A percentile compares a stretch with the other conserved stretches of the same genome.
These are phyloP conservation scores for Trypoxylon attenuatum DNA, from an alignment of 2,888 invertebrate species.

Conservation along the genomic window DNA sequence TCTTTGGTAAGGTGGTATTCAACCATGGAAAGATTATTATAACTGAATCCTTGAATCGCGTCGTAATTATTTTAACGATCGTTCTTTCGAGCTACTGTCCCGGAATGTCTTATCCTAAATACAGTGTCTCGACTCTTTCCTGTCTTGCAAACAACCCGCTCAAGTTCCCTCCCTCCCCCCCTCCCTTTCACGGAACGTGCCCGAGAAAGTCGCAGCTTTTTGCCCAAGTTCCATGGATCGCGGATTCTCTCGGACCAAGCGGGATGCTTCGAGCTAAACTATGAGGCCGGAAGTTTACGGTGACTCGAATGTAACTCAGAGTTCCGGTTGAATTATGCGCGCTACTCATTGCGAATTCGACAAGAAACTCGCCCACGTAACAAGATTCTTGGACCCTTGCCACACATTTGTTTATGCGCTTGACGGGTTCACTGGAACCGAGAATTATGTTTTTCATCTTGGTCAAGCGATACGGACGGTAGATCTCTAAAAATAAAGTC, in stretches of 20 bases:
- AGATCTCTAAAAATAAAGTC: too few species aligned
- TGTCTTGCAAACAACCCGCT: background rate
- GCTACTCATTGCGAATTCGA: background rate
- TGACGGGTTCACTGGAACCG: too few species aligned
- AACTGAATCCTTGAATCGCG: slow-evolving; percentile 17
- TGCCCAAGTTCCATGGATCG: too few species aligned
- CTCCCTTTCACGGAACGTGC: too few species aligned
- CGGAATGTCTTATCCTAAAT: slow-evolving; percentile 11
- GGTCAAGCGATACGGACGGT: too few species aligned
- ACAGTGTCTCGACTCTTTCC: background rate
- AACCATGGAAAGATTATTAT: slow-evolving; percentile 9
- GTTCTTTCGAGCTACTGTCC: slow-evolving; percentile 1
- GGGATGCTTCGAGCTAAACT: too few species aligned
- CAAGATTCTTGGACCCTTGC: slow-evolving; percentile 1
- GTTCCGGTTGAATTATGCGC: slow-evolving; percentile 4
- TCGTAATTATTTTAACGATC: slow-evolving; percentile 22
- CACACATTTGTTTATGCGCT: too few species aligned
- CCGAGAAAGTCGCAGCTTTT: background rate
- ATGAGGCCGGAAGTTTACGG: slow-evolving; percentile 16
- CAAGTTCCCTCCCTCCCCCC: too few species aligned
- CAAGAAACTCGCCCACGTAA: slow-evolving; percentile 3
- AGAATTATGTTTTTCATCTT: too few species aligned
- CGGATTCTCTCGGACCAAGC: too few species aligned
- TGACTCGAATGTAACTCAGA: background rate
- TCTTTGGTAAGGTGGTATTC: too few species aligned